A percentile compares a stretch with the other conserved stretches of the same genome.
These are phyloP conservation scores for Idaea biselata DNA, from an alignment of 2,888 invertebrate species.

Conservation along the genomic window DNA sequence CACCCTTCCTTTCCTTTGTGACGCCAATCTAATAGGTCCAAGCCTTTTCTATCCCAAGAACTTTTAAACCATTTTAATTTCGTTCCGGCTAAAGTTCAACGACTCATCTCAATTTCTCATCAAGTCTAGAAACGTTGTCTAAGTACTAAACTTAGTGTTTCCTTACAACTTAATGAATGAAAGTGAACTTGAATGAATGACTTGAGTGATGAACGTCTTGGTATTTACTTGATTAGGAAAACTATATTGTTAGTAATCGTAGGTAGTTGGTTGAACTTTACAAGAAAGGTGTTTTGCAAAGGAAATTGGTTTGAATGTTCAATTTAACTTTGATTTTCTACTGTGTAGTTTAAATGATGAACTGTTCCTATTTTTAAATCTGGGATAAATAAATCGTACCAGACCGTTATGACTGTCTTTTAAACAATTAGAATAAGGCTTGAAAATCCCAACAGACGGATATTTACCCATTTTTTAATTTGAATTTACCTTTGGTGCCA, in stretches of 20 bases:
- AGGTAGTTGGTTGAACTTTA: not conserved
- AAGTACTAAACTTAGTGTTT: not conserved
- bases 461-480: too few species aligned
- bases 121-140: not conserved
- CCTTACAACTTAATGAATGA: slow-evolving; percentile 3
- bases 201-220: not conserved
- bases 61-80: not conserved
- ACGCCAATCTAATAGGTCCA: not conserved
- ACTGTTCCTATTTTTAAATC: too few species aligned
- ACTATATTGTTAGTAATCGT: not conserved
- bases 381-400: too few species aligned
- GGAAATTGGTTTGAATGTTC: too few species aligned
- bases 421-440: too few species aligned
- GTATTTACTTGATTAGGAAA: not conserved
- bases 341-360: too few species aligned
- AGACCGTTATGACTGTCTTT: too few species aligned
- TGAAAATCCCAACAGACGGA: too few species aligned
- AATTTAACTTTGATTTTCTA: too few species aligned
- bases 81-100: not conserved
- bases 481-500: too few species aligned
- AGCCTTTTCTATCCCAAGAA: not conserved
- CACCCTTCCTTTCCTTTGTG: not conserved
- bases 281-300: not conserved
- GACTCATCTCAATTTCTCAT: not conserved
- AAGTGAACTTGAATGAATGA: not conserved